Percentiles rank a stretch among this genome's conserved stretches.
These are phyloP conservation scores for Epizoanthus rinbou DNA, from an alignment of 92 coral and sea anemone genomes.

Conservation along the genomic window DNA sequence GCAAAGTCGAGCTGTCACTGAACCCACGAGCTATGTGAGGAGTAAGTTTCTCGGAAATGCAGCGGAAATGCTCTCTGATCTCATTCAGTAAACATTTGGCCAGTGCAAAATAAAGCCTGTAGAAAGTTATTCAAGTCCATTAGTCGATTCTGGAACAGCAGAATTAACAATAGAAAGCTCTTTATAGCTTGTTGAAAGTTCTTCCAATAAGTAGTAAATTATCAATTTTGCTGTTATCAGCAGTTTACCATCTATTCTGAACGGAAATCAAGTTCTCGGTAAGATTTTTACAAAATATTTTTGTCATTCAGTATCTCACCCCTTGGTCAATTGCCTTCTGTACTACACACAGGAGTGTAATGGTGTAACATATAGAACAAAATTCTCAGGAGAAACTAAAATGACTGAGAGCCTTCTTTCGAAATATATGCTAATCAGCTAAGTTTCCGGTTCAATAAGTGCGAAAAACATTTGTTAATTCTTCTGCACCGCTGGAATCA, in stretches of 20 bases:
- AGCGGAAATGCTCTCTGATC: conserved; percentile 6
- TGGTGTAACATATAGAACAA: not conserved
- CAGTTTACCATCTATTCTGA: conserved; percentile 12
- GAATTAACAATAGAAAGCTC: not conserved
- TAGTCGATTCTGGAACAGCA: not conserved
- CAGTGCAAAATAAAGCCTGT: not conserved
- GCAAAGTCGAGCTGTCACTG: conserved; percentile 21
- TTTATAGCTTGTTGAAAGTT: not conserved
- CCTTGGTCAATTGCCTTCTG: not conserved
- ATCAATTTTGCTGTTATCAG: conserved; percentile 5
- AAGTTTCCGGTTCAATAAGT: conserved; percentile 37
- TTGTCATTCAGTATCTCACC: conserved; percentile 8
- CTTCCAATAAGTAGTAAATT: conserved; percentile 1
- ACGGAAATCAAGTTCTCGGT: not conserved
- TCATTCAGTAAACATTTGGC: conserved; percentile 31
- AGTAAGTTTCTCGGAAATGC: not conserved
- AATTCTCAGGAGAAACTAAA: not conserved
- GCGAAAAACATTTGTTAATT: conserved; percentile 20
- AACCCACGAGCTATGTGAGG: not conserved
- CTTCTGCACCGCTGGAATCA: not conserved
- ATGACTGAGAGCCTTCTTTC: not conserved
- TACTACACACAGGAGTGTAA: not conserved
- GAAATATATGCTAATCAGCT: conserved; percentile 9
- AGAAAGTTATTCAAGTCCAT: not conserved
- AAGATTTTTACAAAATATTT: conserved; percentile 5